Evolutionary conservation across 1,140 invertebrate genomes (phyloP).

Genomic region (Gerris buenoi): DNA sequence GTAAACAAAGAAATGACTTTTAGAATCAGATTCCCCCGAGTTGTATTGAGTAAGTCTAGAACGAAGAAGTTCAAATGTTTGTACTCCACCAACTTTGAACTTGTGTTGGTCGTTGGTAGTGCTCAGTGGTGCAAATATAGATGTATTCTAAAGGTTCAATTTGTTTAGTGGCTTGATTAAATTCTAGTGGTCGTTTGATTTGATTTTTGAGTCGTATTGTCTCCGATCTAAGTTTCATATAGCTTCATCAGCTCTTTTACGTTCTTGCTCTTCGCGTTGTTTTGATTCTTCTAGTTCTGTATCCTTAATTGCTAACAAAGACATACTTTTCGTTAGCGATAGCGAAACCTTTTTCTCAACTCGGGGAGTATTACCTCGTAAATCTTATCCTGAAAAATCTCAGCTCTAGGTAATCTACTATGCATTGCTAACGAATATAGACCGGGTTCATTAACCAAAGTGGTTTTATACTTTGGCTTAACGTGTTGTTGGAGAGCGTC

Average conservation of each 20-base stretch:
- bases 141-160: neutral
- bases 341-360: neutral
- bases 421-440: neutral
- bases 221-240: neutral
- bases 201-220: neutral
- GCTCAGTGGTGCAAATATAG: neutral
- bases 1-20: neutral
- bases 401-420: neutral
- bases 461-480: neutral
- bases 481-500: neutral
- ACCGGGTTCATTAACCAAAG: neutral
- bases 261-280: neutral
- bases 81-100: neutral
- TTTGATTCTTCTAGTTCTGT: neutral
- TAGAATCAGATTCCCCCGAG: neutral
- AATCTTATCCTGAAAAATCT: neutral
- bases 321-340: neutral
- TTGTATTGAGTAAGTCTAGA: neutral
- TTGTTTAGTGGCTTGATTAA: neutral
- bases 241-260: neutral
- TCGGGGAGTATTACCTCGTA: neutral
- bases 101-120: neutral
- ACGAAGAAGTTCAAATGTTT: neutral
- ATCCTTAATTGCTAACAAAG: neutral
- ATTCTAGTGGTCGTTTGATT: neutral